Conservation (phyloP, 2,113 vertebrate genomes). For the Camelus bactrianus region DNA sequence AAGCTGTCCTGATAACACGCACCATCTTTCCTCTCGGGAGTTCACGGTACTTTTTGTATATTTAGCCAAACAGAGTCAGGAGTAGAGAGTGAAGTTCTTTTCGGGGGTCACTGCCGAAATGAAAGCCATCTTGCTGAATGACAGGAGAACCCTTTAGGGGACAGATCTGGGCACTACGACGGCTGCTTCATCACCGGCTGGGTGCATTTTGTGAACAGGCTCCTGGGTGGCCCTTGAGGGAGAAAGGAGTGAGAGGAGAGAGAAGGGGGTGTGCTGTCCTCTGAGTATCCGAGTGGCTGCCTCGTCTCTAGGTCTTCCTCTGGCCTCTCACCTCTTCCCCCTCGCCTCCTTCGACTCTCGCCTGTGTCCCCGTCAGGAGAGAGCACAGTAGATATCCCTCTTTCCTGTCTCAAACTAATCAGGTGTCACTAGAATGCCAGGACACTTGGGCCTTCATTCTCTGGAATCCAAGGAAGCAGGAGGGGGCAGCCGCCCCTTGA, state of each 20-base stretch:
- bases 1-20: not conserved
- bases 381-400: not conserved
- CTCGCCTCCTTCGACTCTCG: not conserved
- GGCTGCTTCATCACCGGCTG: not conserved
- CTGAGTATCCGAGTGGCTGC: accelerated
- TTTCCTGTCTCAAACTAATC: not conserved
- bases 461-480: not conserved
- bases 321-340: not conserved
- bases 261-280: not conserved
- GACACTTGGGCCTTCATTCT: not conserved
- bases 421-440: not conserved
- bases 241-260: not conserved
- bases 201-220: not conserved
- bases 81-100: slow-evolving; percentile 3
- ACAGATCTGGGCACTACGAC: not conserved
- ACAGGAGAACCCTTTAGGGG: not conserved
- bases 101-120: not conserved
- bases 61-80: not conserved
- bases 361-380: not conserved
- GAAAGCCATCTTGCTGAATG: not conserved
- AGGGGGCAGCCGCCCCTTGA: not conserved
- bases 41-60: not conserved
- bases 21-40: not conserved
- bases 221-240: not conserved
- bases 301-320: not conserved